Conservation (phyloP, 2,113 vertebrate genomes). For the Numida meleagris region DNA sequence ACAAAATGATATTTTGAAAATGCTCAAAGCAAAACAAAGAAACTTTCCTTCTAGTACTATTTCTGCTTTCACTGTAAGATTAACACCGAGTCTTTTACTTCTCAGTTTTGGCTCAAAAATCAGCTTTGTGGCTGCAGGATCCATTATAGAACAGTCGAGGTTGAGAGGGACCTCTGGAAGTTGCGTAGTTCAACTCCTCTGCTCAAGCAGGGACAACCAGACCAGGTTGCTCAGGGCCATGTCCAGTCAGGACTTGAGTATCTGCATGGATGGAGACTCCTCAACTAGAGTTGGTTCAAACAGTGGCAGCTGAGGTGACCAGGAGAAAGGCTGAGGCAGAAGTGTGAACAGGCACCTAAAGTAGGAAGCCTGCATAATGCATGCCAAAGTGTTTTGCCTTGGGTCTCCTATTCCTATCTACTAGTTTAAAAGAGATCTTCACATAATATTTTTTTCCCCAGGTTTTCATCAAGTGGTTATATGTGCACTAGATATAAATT, state of each 20-base stretch:
- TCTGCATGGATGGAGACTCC: background rate
- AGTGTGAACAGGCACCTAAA: background rate
- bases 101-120: background rate
- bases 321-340: background rate
- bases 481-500: background rate
- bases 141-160: background rate
- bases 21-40: background rate
- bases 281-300: background rate
- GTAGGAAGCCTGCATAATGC: background rate
- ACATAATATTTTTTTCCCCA: background rate
- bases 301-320: background rate
- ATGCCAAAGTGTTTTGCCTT: background rate
- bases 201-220: background rate
- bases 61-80: background rate
- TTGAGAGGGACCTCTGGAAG: background rate
- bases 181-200: background rate
- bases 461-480: background rate
- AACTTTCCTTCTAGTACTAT: background rate
- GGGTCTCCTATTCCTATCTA: background rate
- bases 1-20: background rate
- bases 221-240: background rate
- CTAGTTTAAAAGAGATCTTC: background rate
- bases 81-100: background rate
- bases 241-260: background rate
- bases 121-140: background rate